Base-by-base conservation (phyloP, 1,140 invertebrate genomes). In the Protaetia brevitarsis region DNA sequence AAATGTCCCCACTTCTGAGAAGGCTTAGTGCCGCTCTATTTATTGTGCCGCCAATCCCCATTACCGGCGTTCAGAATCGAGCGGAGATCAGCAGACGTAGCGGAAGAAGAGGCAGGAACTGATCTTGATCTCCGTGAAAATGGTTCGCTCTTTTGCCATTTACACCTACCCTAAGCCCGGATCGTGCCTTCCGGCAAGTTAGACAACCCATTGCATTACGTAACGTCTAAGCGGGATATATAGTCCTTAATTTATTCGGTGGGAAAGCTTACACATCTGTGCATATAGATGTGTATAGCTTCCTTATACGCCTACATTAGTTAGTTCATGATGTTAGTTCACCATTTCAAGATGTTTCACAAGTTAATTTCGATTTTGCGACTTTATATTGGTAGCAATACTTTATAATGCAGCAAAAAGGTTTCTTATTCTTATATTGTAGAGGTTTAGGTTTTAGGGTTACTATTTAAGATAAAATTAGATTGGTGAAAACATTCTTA, bases 11-110 rank as follows among this genome's bases (percentile, higher is more conserved):
- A 11, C 5, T 13, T 41, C 3, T 68, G 68, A 70, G 66, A 74
- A 74, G 75, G 74, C 74, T 77, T 73, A 76, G 76, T 77, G 76
- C 74, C 76, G 76, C 72, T 76, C 76, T 77, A 77, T 77, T 77
- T 77, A 73, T 73, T 73, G 71, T 74, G 73, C 74, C 76, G 74
- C 76, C 76, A 77, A 77, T 77, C 76, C 76, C 76, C 76, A 77
- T 77, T 77, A 77, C 72, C 70, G 72, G 67, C 70, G 69, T 71
- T 68, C 69, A 66, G 68, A 68, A 63, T 64, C 57, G 41, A 16
- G 37, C 37, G 59, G 65, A 68, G 71, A 72, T 72, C 71, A 70
- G 69, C 69, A 71, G 68, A 71, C 73, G 37, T 11, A 4, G 8
- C n/a, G 13, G 37, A 41, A 5, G 13, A 13, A 41, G 37, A 41